phyloP scores from a whole-genome alignment of 2,797 vertebrate genomes.

The Myotis planiceps region DNA sequence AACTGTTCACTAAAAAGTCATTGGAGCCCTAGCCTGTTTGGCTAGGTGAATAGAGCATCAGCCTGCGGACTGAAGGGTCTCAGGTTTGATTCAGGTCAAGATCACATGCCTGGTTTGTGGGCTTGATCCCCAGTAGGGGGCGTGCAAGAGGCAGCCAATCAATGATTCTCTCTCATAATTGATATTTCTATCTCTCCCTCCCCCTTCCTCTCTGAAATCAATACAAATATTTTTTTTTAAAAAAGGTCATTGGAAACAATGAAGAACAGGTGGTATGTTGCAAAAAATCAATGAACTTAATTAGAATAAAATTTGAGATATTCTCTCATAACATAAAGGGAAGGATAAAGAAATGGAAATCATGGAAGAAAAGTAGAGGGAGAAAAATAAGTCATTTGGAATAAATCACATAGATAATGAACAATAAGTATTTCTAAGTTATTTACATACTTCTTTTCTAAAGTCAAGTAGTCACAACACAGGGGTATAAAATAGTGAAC shows the following conservation, averaged over 20 bases:
- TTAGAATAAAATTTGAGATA: background rate
- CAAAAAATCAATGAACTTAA: background rate
- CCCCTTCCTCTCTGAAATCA: too few relatives aligned
- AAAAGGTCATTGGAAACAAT: background rate
- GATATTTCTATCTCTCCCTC: too few relatives aligned
- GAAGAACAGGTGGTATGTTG: background rate
- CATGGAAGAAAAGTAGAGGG: background rate
- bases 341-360: background rate
- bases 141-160: too few relatives aligned
- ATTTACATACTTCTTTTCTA: conserved; percentile 5
- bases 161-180: too few relatives aligned
- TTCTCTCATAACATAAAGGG: background rate
- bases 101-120: too few relatives aligned
- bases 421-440: background rate
- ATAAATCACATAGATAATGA: background rate
- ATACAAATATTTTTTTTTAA: too few relatives aligned
- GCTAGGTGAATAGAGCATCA: too few relatives aligned
- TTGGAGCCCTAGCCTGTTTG: background rate
- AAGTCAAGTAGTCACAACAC: background rate
- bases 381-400: background rate
- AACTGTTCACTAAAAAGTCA: background rate
- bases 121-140: too few relatives aligned
- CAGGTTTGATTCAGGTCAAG: too few relatives aligned
- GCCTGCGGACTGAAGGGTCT: too few relatives aligned
- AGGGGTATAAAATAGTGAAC: background rate